Percentiles rank a stretch among this genome's conserved stretches.
These are phyloP conservation scores for Tylochromis polylepis DNA, from an alignment of 2,113 vertebrate genomes.

Conservation along the genomic window DNA sequence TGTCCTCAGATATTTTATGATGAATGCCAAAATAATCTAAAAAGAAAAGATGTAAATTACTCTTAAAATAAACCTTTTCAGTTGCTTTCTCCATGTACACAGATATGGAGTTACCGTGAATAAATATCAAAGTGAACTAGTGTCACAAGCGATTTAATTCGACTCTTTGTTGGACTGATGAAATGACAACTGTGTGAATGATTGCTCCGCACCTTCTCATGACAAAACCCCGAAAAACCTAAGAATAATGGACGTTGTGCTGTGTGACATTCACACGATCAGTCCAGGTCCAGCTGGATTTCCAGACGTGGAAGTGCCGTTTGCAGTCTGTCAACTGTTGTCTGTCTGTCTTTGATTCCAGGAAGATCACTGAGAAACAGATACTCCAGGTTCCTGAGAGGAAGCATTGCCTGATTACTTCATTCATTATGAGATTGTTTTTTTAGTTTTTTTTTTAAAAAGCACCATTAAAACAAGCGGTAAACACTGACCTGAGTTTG, in stretches of 20 bases:
- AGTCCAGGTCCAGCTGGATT: conserved; percentile 76
- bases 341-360: conserved; percentile 79
- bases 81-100: not conserved
- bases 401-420: not conserved
- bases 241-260: not conserved
- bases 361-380: conserved; percentile 92
- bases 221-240: not conserved
- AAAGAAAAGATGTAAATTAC: not conserved
- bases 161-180: not conserved
- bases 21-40: conserved; percentile 66
- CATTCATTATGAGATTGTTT: not conserved
- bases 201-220: rapidly evolving
- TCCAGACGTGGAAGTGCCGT: conserved; percentile 80
- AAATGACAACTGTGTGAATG: not conserved
- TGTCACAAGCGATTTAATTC: not conserved
- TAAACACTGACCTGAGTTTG: conserved; percentile 74
- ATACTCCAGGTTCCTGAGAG: conserved; percentile 82
- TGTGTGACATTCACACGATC: not conserved
- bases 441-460: not conserved
- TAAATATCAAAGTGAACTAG: not conserved
- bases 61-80: not conserved
- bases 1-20: conserved; percentile 33
- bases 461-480: not conserved
- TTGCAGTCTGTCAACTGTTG: conserved; percentile 71
- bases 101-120: not conserved